phyloP scores from a whole-genome alignment of 2,113 vertebrate genomes.

The Anguilla japonica region DNA sequence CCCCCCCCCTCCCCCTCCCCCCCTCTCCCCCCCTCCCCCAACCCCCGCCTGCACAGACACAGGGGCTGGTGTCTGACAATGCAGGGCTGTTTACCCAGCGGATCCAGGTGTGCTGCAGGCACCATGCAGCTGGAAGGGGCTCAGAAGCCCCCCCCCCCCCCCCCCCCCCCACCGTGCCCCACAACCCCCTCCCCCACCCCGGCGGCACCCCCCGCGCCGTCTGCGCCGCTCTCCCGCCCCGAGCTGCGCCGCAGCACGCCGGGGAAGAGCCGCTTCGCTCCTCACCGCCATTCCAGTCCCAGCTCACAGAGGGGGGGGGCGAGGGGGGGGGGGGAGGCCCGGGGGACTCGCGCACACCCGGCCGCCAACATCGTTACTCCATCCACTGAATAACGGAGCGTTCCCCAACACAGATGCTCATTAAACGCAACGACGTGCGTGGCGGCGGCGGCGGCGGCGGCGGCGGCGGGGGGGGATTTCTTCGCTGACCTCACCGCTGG shows the following conservation, averaged over 20 bases:
- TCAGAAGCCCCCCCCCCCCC: neutral
- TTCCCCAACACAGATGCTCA: neutral
- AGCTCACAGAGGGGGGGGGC: neutral
- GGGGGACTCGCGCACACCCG: neutral
- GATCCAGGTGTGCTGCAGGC: slow-evolving; percentile 36
- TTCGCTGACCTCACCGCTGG: neutral
- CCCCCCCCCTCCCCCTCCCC: neutral
- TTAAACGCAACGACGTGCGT: neutral
- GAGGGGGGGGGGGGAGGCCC: neutral
- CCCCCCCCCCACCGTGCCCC: neutral
- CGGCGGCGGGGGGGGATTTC: neutral
- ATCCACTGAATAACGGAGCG: neutral
- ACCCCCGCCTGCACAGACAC: slow-evolving; percentile 1
- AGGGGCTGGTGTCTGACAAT: slow-evolving; percentile 27
- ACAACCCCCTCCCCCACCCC: neutral
- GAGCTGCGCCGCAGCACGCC: neutral
- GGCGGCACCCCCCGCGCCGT: neutral
- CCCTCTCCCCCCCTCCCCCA: neutral
- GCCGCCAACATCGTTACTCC: neutral
- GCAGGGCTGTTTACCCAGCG: slow-evolving; percentile 32
- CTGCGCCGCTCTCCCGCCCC: neutral
- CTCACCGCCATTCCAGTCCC: neutral
- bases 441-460: no score
- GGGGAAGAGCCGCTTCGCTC: neutral
- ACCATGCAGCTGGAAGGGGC: slow-evolving; percentile 22